Evolutionary conservation across 2,797 vertebrate genomes (phyloP).

Genomic region (Huso huso): DNA sequence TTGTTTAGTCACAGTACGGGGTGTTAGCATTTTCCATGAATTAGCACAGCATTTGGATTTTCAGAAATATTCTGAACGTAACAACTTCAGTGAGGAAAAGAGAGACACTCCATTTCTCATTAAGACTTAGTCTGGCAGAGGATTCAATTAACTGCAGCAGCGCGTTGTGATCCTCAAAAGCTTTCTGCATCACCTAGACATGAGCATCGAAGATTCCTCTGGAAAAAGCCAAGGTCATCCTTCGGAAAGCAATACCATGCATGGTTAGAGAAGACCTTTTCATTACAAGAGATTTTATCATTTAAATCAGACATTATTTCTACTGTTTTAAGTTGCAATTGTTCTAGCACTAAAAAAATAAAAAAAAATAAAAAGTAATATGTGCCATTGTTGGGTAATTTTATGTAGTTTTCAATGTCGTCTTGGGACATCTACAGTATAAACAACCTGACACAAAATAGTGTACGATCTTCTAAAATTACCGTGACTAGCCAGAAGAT

Average conservation of each 20-base stretch:
- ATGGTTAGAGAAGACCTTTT: constrained; percentile 46
- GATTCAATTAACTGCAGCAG: not conserved
- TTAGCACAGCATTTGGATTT: constrained; percentile 32
- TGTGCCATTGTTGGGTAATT: too few relatives aligned
- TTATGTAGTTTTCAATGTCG: too few relatives aligned
- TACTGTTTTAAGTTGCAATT: constrained; percentile 8
- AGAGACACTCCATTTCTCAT: constrained; percentile 30
- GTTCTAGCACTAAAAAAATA: too few relatives aligned
- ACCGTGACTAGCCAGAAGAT: too few relatives aligned
- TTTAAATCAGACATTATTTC: constrained; percentile 43
- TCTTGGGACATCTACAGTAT: too few relatives aligned
- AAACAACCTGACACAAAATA: too few relatives aligned
- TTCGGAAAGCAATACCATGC: constrained; percentile 55
- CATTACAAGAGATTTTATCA: constrained; percentile 51
- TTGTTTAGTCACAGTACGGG: constrained; percentile 35
- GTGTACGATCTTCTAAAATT: too few relatives aligned
- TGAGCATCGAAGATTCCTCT: constrained; percentile 33
- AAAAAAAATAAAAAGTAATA: too few relatives aligned
- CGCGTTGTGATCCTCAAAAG: not conserved
- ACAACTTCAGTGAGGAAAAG: not conserved
- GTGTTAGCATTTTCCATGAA: constrained; percentile 43
- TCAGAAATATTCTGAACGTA: constrained; percentile 17
- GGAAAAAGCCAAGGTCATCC: constrained; percentile 55
- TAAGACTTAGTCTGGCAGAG: not conserved
- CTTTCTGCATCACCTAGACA: constrained; percentile 40